These are phyloP conservation scores for Gallirallus australis DNA, from an alignment of 2,797 vertebrate genomes.

Conservation along the genomic window DNA sequence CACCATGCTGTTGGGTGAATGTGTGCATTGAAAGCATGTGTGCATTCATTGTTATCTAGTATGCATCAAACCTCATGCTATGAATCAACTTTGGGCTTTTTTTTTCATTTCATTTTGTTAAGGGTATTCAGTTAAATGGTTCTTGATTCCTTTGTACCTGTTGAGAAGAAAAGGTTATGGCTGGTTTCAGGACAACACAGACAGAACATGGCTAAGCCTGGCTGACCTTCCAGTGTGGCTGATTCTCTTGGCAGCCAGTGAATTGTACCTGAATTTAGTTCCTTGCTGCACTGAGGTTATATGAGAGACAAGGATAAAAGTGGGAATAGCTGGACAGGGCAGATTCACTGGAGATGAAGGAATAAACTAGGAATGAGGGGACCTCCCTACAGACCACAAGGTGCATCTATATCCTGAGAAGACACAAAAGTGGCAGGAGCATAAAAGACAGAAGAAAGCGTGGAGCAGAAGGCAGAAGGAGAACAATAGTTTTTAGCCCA, in stretches of 20 bases:
- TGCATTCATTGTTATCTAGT: neutral
- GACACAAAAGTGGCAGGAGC: neutral
- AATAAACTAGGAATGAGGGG: neutral
- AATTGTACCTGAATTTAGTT: neutral
- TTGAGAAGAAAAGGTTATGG: neutral
- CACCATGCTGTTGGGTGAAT: neutral
- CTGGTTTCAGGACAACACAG: neutral
- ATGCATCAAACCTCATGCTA: neutral
- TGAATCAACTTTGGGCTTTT: neutral
- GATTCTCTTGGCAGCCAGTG: neutral
- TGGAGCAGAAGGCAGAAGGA: neutral
- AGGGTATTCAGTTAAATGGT: neutral
- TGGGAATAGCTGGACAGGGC: neutral
- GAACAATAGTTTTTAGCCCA: neutral
- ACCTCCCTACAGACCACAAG: neutral
- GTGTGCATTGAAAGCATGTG: neutral
- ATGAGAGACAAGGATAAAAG: neutral
- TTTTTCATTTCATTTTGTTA: neutral
- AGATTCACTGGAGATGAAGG: neutral
- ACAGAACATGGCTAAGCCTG: neutral
- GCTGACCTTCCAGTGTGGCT: neutral
- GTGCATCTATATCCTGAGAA: neutral
- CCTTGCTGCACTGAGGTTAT: neutral
- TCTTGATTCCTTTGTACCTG: neutral
- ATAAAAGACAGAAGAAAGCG: neutral